These are phyloP conservation scores for Trematomus bernacchii DNA, from an alignment of 2,797 vertebrate genomes.

Conservation along the genomic window DNA sequence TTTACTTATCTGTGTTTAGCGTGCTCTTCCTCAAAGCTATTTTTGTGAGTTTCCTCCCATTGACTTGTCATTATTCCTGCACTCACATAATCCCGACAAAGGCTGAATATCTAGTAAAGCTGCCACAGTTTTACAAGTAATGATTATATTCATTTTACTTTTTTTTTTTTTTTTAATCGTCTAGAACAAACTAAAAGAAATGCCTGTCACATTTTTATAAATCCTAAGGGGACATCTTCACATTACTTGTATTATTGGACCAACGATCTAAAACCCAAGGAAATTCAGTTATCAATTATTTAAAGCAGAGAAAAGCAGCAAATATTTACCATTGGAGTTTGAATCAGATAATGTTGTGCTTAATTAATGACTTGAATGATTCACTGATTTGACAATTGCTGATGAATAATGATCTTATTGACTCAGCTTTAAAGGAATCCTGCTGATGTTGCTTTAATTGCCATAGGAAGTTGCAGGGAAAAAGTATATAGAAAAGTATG, in stretches of 20 bases:
- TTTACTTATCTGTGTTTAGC: conserved; percentile 37
- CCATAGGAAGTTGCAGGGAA: not conserved
- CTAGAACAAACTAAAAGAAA: too few relatives aligned
- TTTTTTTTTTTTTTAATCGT: not conserved
- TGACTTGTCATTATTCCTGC: conserved; percentile 11
- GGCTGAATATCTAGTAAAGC: not conserved
- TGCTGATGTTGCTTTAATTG: not conserved
- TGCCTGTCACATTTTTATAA: accelerated
- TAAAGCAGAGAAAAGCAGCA: not conserved
- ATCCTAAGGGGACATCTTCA: not conserved
- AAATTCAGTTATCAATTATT: not conserved
- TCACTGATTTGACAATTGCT: not conserved
- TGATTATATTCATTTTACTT: not conserved
- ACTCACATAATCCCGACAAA: conserved; percentile 12
- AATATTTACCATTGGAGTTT: not conserved
- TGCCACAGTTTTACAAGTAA: not conserved
- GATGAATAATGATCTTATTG: not conserved
- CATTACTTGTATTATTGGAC: not conserved
- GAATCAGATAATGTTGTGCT: not conserved
- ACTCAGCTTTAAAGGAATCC: not conserved
- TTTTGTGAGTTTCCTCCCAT: conserved; percentile 58
- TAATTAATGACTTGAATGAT: not conserved
- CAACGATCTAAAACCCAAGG: not conserved
- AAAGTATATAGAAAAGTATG: not conserved
- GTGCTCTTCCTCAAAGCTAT: conserved; percentile 70